Base-by-base conservation (phyloP, 2,888 invertebrate species). In the Epinotia ramella region DNA sequence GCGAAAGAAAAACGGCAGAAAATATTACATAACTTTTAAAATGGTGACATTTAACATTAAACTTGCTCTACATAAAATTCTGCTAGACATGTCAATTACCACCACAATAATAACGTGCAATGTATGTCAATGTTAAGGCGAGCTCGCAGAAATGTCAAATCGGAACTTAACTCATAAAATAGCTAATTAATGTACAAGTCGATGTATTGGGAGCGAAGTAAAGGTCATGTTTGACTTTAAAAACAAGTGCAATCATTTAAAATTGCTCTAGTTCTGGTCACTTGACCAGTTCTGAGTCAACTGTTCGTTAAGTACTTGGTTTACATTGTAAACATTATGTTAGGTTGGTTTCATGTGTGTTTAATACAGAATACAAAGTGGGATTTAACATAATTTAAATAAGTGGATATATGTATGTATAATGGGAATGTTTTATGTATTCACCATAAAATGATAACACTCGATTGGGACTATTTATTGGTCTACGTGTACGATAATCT, bases 91-190 rank as follows among this genome's bases (percentile, higher is more conserved):
- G 70, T 71, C 65, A 75, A 66, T 72, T 76, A 62, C 33, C 46
- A 59, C 44, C 18, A 70, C 72, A 63, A 71, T 75, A 75, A 71
- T 6, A 18, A 49, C 46, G 59, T 40, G 57, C 59, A 60, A 75
- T 75, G 66, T 76, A 33, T 76, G 76, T 76, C 76, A 76, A 76
- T 76, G 76, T 67, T 71, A 76, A 72, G 67, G 71, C 44, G 46
- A 74, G 18, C 66, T 70, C n/a, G 33, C 62, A 59, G 65, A 75
- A 75, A 70, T 75, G 76, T 76, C 66, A 71, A 76, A 76, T 72
- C 62, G 62, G 62, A 76, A 76, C 69, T 74, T 40, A 56, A 66
- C 28, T 5, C 62, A 56, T 76, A 72, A 72, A 76, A 67, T 72
- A 46, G 18, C 18, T 72, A 72, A 76, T 72, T 76, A 72, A 76